Evolutionary conservation across 2,113 vertebrate species (phyloP).

Genomic region (Xyliphius kryptos): DNA sequence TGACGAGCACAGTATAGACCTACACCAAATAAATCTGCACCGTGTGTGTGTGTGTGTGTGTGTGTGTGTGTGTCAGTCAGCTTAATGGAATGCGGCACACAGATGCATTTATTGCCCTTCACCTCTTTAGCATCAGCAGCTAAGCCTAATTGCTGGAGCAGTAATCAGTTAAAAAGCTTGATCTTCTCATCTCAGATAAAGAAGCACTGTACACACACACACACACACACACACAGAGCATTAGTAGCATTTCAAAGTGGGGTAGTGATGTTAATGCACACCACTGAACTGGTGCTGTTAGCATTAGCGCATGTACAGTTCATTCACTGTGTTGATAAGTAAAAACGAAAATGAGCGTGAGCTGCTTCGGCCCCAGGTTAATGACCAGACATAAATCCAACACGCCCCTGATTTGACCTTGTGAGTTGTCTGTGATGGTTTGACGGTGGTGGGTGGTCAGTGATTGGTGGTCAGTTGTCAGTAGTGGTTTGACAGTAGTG

Average conservation of each 20-base stretch:
- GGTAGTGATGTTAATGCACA: slow-evolving; percentile 42
- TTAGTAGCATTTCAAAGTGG: slow-evolving; percentile 42
- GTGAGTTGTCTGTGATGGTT: too few species aligned
- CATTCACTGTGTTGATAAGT: slow-evolving; percentile 49
- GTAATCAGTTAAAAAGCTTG: slow-evolving; percentile 75
- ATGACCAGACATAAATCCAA: too few species aligned
- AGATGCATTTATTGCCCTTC: slow-evolving; percentile 75
- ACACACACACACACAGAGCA: slow-evolving; percentile 11
- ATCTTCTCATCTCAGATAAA: slow-evolving; percentile 46
- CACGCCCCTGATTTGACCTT: too few species aligned
- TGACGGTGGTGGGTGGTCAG: too few species aligned
- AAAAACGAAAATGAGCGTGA: slow-evolving; percentile 6
- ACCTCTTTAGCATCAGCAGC: slow-evolving; percentile 73
- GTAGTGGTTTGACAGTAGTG: too few species aligned
- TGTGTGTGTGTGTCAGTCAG: slow-evolving; percentile 44
- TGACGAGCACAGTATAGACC: too few species aligned
- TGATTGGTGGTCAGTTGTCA: too few species aligned
- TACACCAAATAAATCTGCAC: too few species aligned
- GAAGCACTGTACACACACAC: neutral
- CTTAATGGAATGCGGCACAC: slow-evolving; percentile 71
- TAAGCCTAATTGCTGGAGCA: slow-evolving; percentile 77
- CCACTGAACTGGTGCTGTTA: slow-evolving; percentile 39
- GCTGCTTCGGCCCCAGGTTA: neutral
- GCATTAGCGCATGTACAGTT: slow-evolving; percentile 38
- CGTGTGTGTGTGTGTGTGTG: slow-evolving; percentile 20